phyloP scores from a whole-genome alignment of 2,113 vertebrate species.

The Chaetura pelagica region DNA sequence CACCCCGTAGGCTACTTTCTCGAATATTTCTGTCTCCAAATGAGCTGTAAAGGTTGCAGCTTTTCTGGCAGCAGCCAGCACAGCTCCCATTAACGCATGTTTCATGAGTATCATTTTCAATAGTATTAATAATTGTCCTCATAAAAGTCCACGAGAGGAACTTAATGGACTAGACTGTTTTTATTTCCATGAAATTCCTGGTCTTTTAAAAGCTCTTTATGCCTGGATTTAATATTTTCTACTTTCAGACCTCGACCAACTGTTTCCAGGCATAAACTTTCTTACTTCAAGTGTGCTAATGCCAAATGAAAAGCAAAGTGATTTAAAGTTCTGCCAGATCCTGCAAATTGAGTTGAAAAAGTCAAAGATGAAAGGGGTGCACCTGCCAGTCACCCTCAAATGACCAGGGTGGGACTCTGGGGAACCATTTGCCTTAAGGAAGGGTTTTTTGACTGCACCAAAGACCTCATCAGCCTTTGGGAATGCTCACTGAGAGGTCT shows the following conservation, averaged over 20 bases:
- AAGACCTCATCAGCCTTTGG: not conserved
- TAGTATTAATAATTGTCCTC: constrained; percentile 52
- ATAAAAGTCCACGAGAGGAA: constrained; percentile 43
- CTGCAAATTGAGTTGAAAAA: not conserved
- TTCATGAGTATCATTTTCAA: constrained; percentile 57
- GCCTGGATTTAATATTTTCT: constrained; percentile 36
- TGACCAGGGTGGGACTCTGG: not conserved
- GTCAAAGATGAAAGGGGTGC: not conserved
- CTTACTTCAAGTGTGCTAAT: not conserved
- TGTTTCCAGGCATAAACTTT: constrained; percentile 20
- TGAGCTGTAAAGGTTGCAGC: constrained; percentile 32
- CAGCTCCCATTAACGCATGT: constrained; percentile 30
- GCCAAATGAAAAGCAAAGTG: not conserved
- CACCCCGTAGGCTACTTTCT: constrained; percentile 46
- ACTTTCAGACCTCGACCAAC: not conserved
- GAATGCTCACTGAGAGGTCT: not conserved
- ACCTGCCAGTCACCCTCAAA: not conserved
- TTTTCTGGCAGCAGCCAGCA: constrained; percentile 33
- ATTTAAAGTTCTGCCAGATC: not conserved
- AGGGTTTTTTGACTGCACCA: not conserved
- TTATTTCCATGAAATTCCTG: constrained; percentile 53
- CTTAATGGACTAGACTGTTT: constrained; percentile 50
- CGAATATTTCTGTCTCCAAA: constrained; percentile 39
- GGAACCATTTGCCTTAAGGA: not conserved
- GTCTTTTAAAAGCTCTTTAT: constrained; percentile 38